phyloP scores from a whole-genome alignment of 1,140 invertebrate genomes.

The Leptonema lineaticorne region DNA sequence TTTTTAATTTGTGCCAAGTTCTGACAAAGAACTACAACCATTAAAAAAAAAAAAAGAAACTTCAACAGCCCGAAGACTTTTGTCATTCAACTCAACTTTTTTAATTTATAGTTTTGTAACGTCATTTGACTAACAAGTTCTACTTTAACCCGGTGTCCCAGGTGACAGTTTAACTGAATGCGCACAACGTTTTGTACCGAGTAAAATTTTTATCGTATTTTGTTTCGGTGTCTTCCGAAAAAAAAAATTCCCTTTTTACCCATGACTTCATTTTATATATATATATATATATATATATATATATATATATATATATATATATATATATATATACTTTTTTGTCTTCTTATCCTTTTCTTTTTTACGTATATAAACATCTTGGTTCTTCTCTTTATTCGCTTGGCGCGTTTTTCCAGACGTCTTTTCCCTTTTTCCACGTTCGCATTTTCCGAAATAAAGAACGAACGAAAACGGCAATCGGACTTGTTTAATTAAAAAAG shows the following conservation, averaged over 20 bases:
- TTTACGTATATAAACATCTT: too few relatives aligned
- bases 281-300: not conserved
- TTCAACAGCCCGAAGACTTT: slow-evolving; percentile 1
- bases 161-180: slow-evolving; percentile 27
- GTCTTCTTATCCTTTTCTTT: not conserved
- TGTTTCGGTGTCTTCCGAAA: too few relatives aligned
- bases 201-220: slow-evolving; percentile 10
- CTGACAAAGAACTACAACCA: slow-evolving; percentile 18
- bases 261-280: not conserved
- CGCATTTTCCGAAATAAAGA: too few relatives aligned
- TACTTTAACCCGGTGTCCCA: slow-evolving; percentile 18
- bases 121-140: slow-evolving; percentile 32
- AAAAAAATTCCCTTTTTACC: too few relatives aligned
- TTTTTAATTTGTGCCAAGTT: slow-evolving; percentile 29
- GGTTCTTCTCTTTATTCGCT: too few relatives aligned
- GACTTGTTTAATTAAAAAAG: too few relatives aligned
- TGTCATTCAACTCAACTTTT: slow-evolving; percentile 36
- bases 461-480: too few relatives aligned
- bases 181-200: slow-evolving; percentile 11
- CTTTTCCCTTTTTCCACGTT: too few relatives aligned
- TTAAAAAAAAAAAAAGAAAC: slow-evolving; percentile 8
- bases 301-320: not conserved
- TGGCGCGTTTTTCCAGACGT: too few relatives aligned
- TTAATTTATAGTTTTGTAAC: slow-evolving; percentile 42
- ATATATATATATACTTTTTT: not conserved